These are phyloP conservation scores for Vanessa tameamea DNA, from an alignment of 1,140 invertebrate species.

Conservation along the genomic window DNA sequence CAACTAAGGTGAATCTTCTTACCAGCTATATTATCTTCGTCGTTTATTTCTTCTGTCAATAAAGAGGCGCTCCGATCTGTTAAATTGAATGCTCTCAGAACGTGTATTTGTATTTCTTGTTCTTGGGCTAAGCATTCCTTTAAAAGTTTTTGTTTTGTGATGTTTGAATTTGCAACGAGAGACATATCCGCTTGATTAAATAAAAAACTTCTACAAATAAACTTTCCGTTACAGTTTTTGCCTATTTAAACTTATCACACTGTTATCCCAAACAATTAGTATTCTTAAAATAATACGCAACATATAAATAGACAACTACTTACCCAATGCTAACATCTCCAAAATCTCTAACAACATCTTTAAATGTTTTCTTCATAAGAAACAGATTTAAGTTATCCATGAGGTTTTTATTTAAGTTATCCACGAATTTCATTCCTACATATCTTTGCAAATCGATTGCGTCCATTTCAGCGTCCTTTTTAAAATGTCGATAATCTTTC, in stretches of 20 bases:
- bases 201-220: constrained; percentile 52
- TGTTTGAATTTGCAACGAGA: constrained; percentile 40
- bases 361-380: constrained; percentile 63
- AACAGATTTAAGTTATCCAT: constrained; percentile 53
- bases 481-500: constrained; percentile 53
- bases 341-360: constrained; percentile 68
- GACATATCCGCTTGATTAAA: constrained; percentile 46
- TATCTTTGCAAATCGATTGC: constrained; percentile 66
- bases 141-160: constrained; percentile 51
- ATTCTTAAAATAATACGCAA: neutral
- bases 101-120: constrained; percentile 61
- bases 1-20: constrained; percentile 1
- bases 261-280: neutral
- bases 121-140: constrained; percentile 50
- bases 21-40: constrained; percentile 61
- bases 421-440: constrained; percentile 63
- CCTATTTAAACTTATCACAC: too few relatives aligned
- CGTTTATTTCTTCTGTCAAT: constrained; percentile 47
- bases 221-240: neutral
- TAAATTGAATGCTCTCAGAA: constrained; percentile 64
- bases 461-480: constrained; percentile 54
- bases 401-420: constrained; percentile 66
- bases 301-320: neutral
- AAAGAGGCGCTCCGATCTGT: constrained; percentile 47
- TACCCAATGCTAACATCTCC: constrained; percentile 59